Evolutionary conservation across 2,888 invertebrate genomes (phyloP).

Genomic region (Noctua comes): DNA sequence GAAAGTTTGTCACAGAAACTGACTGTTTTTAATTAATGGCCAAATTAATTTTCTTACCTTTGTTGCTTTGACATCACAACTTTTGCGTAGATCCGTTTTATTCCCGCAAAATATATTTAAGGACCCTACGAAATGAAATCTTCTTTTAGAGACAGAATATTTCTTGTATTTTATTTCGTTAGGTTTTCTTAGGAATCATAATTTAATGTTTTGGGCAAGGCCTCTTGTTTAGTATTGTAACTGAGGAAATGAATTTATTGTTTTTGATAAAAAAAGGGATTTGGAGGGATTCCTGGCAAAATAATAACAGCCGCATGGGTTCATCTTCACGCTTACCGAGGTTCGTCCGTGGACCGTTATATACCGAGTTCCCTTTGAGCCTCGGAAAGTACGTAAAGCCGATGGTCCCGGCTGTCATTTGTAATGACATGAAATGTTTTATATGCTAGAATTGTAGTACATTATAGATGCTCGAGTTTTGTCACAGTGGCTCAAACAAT

Average conservation of each 20-base stretch:
- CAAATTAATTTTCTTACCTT: constrained; percentile 50
- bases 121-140: constrained; percentile 44
- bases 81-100: constrained; percentile 28
- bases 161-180: constrained; percentile 37
- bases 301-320: neutral
- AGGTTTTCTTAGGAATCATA: constrained; percentile 35
- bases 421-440: too few relatives aligned
- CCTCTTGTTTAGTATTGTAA: constrained; percentile 20
- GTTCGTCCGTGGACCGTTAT: neutral
- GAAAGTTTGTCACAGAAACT: constrained; percentile 20
- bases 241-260: constrained; percentile 38
- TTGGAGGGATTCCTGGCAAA: neutral
- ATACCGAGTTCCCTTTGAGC: neutral
- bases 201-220: constrained; percentile 37
- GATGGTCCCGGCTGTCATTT: neutral
- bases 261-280: constrained; percentile 2
- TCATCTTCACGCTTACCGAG: neutral
- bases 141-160: constrained; percentile 40
- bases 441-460: too few relatives aligned
- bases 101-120: constrained; percentile 28
- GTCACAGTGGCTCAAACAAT: too few relatives aligned
- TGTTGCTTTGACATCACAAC: constrained; percentile 33
- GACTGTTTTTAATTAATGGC: constrained; percentile 41
- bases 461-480: too few relatives aligned
- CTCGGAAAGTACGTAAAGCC: neutral